Evolutionary conservation across 2,113 vertebrate species (phyloP), one percentile per base, ranked within the genome.

Genomic region (Acanthisitta chloris): DNA sequence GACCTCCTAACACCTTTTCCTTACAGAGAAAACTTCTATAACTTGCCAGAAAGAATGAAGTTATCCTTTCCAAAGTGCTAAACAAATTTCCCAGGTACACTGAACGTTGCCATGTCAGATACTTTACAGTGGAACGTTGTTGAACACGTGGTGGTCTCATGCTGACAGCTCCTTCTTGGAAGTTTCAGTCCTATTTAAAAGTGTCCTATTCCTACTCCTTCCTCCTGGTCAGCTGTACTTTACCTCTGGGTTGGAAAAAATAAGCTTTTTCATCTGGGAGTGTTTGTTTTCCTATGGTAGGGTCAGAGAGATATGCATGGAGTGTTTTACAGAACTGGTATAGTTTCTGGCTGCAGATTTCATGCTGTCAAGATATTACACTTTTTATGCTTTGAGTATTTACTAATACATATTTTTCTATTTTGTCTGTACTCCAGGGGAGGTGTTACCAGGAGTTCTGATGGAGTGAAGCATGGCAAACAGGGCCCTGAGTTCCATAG

Each of bases 51-150:
- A 98, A 98, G 97, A 96, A 98, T 96, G 96, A 98, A 98, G 62
- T 92, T 98, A 98, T 98, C 98, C 98, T 98, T 98, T 98, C 97
- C 98, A 98, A 99, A 99, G 99, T 99, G 99, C 98, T 98, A 98
- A 98, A 98, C 96, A 98, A 98, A 98, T 98, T 95, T 95, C 98
- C 97, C 97, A 98, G 97, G 97, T 98, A 97, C 57, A 96, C 96
- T 92, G 98, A 97, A 88, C 94, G 77, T 97, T 69, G 96, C 95
- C 94, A 92, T 97, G 97, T 98, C 98, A 98, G 94, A 95, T 94
- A 96, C 95, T 97, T 95, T 97, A 94, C 94, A 92, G 96, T 57
- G 91, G 96, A 95, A 85, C 96, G 4, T 26, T 49, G 93, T 67
- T 45, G 38, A 95, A 94, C 78, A 91, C 33, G 28, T 49, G 96